These are phyloP conservation scores for Botia almorhae DNA, from an alignment of 2,797 vertebrate species.

Conservation along the genomic window DNA sequence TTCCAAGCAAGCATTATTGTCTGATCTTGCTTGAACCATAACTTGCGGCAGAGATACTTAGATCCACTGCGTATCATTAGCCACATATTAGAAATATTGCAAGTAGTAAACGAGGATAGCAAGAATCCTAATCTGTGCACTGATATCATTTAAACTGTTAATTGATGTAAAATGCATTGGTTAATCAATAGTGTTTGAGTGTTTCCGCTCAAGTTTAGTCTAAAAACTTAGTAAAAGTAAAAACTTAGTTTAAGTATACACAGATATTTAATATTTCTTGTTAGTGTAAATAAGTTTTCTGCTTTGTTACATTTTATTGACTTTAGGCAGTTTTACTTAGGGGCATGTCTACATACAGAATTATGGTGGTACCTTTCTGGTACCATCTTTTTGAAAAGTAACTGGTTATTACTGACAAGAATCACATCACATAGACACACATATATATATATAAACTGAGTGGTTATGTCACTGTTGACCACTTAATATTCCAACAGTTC, in stretches of 20 bases:
- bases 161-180: background rate
- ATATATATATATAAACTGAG: slow-evolving; percentile 42
- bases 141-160: background rate
- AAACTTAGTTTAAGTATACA: background rate
- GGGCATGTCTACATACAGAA: slow-evolving; percentile 1
- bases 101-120: background rate
- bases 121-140: background rate
- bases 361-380: background rate
- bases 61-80: background rate
- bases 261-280: background rate
- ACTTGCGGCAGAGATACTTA: background rate
- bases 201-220: background rate
- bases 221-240: background rate
- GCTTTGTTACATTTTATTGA: background rate
- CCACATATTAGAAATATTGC: background rate
- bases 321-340: background rate
- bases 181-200: background rate
- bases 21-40: background rate
- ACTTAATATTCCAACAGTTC: slow-evolving; percentile 80
- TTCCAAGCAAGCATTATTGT: background rate
- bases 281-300: background rate
- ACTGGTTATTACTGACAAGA: background rate
- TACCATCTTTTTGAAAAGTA: background rate
- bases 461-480: slow-evolving; percentile 69
- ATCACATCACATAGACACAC: background rate